Base-by-base conservation (phyloP, 2,113 vertebrate genomes). In the Lampris megalopsis region DNA sequence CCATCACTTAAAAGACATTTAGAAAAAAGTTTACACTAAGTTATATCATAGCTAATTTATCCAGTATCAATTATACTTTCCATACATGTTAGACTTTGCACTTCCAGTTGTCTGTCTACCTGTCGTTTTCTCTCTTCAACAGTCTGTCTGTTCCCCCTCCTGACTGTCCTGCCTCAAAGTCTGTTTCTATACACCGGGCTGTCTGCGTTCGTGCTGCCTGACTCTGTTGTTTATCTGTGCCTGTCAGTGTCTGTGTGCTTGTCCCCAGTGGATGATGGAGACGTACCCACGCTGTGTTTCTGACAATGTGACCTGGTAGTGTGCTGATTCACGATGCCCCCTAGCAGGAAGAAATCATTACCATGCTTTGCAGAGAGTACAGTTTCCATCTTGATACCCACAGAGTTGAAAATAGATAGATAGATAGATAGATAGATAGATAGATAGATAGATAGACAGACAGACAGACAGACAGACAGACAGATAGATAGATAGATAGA, bases 241-340 rank as follows among this genome's bases (percentile, higher is more conserved):
- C 11, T 53, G 4, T 38, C 58, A 7, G 13, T 10, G 1, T 49
- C 62, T 53, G 11, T 38, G 47, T 40, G 11, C 11, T 45, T 52
- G 47, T 81, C 37, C 37, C 60, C 48, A 50, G 50, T 70, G 62
- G 10, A 73, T 24, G 24, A 24, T 24, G 24, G 53, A 68, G 62
- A 58, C 68, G 62, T 71, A 42, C 69, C 49, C 37, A 70, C 61
- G 47, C 61, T 63, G 42, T 65, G 66, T 87, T 64, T 79, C 60
- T 72, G 66, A 63, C 80, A 67, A n/a, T 65, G 56, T 58, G 60
- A 69, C 54, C 81, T 76, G 68, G 49, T 58, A 63, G 76, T 72
- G 64, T 79, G 72, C 70, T 72, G 72, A 57, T 76, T 71, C 63
- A 37, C 48, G 40, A 58, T 61, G 68, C 60, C 54, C 68, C 59